A percentile compares a stretch with the other conserved stretches of the same genome.
Conservation (phyloP, 1,140 invertebrate species). For the Zaprionus gabonicus region DNA sequence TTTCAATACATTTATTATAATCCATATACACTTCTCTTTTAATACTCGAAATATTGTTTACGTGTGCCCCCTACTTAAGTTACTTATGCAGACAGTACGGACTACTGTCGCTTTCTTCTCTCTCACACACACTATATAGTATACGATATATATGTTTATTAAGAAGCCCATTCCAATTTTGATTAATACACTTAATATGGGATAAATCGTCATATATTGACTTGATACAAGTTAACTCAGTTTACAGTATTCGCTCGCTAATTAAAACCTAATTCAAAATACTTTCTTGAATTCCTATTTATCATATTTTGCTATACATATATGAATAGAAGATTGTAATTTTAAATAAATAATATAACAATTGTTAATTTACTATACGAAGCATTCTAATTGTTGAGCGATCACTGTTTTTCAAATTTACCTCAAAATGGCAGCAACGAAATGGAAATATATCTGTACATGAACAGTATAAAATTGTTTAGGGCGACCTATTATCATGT, state of each 20-base stretch:
- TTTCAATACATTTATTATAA: slow-evolving; percentile 67
- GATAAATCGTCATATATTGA: slow-evolving; percentile 43
- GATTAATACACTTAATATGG: slow-evolving; percentile 11
- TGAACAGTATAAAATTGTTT: slow-evolving; percentile 63
- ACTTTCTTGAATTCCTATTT: background rate
- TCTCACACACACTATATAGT: slow-evolving; percentile 31
- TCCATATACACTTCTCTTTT: slow-evolving; percentile 68
- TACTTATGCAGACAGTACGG: slow-evolving; percentile 43
- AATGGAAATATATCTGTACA: slow-evolving; percentile 28
- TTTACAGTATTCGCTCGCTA: slow-evolving; percentile 24
- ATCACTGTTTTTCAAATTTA: slow-evolving; percentile 28
- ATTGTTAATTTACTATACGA: background rate
- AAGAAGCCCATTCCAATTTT: slow-evolving; percentile 33
- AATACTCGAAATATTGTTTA: slow-evolving; percentile 63
- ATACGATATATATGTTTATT: slow-evolving; percentile 3
- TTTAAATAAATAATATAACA: slow-evolving; percentile 8
- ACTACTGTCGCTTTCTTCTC: slow-evolving; percentile 42
- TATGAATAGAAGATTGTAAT: background rate
- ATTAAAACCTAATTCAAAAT: background rate
- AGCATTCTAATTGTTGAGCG: slow-evolving; percentile 1
- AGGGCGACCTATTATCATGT: slow-evolving; percentile 32
- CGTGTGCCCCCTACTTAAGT: slow-evolving; percentile 68
- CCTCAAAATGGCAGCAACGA: slow-evolving; percentile 44
- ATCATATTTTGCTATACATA: background rate
- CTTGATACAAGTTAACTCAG: slow-evolving; percentile 77